Percentiles rank a stretch among this genome's conserved stretches.
phyloP scores from a whole-genome alignment of 2,888 invertebrate species.

The Branchipolynoe longqiensis region DNA sequence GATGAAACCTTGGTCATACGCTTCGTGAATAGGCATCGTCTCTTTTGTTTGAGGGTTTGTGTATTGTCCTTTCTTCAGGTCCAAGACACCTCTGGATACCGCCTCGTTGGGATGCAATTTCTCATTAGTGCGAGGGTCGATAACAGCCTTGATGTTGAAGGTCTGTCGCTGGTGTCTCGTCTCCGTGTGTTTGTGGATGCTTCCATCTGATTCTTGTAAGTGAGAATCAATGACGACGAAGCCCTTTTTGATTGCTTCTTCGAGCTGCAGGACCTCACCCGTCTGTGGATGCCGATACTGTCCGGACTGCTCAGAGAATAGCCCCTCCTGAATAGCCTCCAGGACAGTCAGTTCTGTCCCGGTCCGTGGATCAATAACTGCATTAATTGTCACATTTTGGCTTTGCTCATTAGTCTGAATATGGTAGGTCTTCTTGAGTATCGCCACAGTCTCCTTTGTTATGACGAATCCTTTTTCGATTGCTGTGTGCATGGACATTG shows the following conservation, averaged over 20 bases:
- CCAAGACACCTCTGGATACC: conserved; percentile 80
- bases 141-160: conserved; percentile 83
- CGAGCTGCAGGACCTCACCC: conserved; percentile 90
- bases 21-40: conserved; percentile 87
- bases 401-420: conserved; percentile 4
- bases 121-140: conserved; percentile 85
- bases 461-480: conserved; percentile 80
- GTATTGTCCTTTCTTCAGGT: conserved; percentile 82
- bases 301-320: conserved; percentile 61
- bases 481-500: conserved; percentile 89
- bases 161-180: conserved; percentile 60
- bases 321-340: conserved; percentile 85
- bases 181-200: conserved; percentile 38
- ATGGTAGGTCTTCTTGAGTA: conserved; percentile 20
- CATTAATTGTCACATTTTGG: conserved; percentile 67
- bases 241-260: conserved; percentile 67
- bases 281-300: conserved; percentile 85
- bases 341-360: conserved; percentile 80
- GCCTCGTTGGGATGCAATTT: conserved; percentile 84
- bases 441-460: conserved; percentile 30
- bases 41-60: conserved; percentile 79
- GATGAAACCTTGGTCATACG: conserved; percentile 89
- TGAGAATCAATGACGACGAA: conserved; percentile 59
- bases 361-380: conserved; percentile 81
- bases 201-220: conserved; percentile 3